Evolutionary conservation across 2,888 invertebrate species (phyloP).

Genomic region (Dugesia japonica): DNA sequence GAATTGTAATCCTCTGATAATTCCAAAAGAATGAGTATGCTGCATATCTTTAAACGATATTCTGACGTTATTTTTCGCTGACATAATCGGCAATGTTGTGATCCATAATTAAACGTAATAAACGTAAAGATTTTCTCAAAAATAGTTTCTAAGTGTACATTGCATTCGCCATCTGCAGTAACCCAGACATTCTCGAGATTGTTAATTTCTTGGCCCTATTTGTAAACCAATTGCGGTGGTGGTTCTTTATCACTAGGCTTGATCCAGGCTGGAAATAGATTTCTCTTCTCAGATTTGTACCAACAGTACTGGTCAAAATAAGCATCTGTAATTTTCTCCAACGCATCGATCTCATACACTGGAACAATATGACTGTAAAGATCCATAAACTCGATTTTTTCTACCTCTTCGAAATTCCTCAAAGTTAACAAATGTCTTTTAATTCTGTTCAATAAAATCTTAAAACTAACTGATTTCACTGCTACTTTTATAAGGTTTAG

Average conservation of each 20-base stretch:
- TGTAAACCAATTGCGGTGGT: conserved; percentile 63
- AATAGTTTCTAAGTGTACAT: conserved; percentile 82
- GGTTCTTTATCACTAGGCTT: conserved; percentile 97
- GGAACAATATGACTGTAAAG: conserved; percentile 94
- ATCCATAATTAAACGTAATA: conserved; percentile 87
- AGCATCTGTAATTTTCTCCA: conserved; percentile 98
- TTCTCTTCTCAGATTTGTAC: conserved; percentile 87
- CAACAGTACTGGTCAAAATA: conserved; percentile 97
- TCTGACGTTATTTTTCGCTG: conserved; percentile 98
- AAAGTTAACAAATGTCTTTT: conserved; percentile 96
- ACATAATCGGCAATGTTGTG: conserved; percentile 99
- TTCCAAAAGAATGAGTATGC: conserved; percentile 97
- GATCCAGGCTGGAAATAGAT: conserved; percentile 92
- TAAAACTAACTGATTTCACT: too few species aligned
- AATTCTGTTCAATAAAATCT: too few species aligned
- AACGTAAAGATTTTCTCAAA: conserved; percentile 97
- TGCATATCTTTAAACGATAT: conserved; percentile 80
- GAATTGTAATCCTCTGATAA: conserved; percentile 92
- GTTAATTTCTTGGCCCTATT: conserved; percentile 99
- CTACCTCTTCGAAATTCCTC: conserved; percentile 89
- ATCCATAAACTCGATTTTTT: conserved; percentile 99
- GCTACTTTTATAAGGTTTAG: too few species aligned
- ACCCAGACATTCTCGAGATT: conserved; percentile 86
- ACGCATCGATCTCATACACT: conserved; percentile 93
- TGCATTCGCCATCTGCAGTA: conserved; percentile 91